Percentiles rank a stretch among this genome's conserved stretches.
These are phyloP conservation scores for Puntigrus tetrazona DNA, from an alignment of 2,113 vertebrate genomes.

Conservation along the genomic window DNA sequence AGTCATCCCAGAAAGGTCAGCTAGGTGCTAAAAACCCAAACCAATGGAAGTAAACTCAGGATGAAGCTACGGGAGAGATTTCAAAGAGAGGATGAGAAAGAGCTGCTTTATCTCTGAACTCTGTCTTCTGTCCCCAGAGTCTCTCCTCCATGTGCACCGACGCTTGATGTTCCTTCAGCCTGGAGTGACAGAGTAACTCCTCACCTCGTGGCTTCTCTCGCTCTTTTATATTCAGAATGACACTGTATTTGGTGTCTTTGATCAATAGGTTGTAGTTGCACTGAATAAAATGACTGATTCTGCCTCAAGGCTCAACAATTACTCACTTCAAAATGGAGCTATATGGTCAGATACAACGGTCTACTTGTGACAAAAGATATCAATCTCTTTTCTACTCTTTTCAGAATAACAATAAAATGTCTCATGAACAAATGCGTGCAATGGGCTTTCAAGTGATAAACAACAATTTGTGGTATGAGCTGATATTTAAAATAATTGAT, in stretches of 20 bases:
- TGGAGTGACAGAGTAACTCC: not conserved
- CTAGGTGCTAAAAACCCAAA: not conserved
- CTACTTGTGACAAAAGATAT: not conserved
- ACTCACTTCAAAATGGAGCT: not conserved
- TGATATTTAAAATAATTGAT: no score
- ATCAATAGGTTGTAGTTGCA: constrained; percentile 7
- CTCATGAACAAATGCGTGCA: not conserved
- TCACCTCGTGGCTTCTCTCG: not conserved
- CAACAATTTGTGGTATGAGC: not conserved
- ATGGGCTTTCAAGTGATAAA: not conserved
- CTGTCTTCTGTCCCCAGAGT: constrained; percentile 7
- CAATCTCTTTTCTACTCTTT: not conserved
- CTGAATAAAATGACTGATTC: not conserved
- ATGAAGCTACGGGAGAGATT: not conserved
- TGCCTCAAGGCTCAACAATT: not conserved
- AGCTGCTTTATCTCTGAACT: constrained; percentile 13
- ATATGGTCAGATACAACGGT: not conserved
- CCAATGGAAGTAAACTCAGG: constrained; percentile 4
- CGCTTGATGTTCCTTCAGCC: constrained; percentile 7
- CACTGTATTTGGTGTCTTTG: not conserved
- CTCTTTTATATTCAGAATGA: not conserved
- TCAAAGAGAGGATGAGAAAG: constrained; percentile 13
- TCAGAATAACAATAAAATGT: not conserved
- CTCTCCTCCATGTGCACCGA: not conserved
- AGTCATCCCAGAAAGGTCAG: constrained; percentile 13